A percentile compares a stretch with the other conserved stretches of the same genome.
phyloP scores from a whole-genome alignment of 2,113 vertebrate genomes.

The Grus americana region DNA sequence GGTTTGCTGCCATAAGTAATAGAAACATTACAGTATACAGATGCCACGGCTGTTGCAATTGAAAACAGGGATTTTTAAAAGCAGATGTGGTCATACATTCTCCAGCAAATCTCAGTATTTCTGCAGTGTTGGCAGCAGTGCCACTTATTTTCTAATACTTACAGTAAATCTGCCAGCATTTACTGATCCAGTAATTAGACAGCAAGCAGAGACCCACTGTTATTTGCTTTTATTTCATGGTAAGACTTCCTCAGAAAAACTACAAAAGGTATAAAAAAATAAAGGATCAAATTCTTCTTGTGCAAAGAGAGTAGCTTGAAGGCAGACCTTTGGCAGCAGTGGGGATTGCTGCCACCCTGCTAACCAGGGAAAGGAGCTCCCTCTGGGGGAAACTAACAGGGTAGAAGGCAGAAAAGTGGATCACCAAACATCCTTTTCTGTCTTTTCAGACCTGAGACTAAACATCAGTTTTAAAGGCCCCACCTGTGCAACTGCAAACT shows the following conservation, averaged over 20 bases:
- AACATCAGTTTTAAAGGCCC: not conserved
- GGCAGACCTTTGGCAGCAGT: not conserved
- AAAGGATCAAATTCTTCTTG: not conserved
- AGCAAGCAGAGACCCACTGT: not conserved
- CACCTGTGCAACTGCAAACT: not conserved
- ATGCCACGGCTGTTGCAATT: not conserved
- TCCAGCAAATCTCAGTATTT: not conserved
- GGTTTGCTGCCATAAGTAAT: not conserved
- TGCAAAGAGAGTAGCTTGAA: not conserved
- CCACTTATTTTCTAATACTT: not conserved
- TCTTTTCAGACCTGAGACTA: conserved; percentile 24
- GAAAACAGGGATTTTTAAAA: not conserved
- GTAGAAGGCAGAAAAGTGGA: not conserved
- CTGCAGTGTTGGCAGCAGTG: not conserved
- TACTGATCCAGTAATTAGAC: not conserved
- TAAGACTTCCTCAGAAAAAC: not conserved
- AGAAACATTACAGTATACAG: not conserved
- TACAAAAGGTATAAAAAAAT: not conserved
- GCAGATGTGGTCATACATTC: not conserved
- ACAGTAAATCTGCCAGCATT: not conserved
- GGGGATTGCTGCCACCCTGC: not conserved
- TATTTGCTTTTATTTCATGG: not conserved
- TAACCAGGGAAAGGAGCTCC: not conserved
- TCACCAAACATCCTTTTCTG: not conserved
- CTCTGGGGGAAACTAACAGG: not conserved